These are phyloP conservation scores for Brenthis hecate DNA, from an alignment of 2,888 invertebrate species.

Conservation along the genomic window DNA sequence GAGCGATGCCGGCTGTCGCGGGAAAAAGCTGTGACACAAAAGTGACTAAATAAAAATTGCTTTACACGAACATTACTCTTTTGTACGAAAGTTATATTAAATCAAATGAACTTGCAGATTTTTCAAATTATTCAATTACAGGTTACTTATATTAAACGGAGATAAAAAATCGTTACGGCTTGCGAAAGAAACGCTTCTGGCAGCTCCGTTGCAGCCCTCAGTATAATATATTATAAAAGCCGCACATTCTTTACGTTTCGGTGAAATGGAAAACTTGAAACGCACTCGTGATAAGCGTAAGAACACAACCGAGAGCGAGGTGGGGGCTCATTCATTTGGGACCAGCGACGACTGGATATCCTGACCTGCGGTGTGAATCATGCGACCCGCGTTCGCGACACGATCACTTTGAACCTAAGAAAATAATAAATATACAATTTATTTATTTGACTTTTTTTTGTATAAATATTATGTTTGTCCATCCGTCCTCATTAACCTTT, in stretches of 20 bases:
- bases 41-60: too few species aligned
- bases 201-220: not conserved
- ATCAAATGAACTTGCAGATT: too few species aligned
- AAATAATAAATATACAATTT: not conserved
- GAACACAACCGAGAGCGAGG: conserved; percentile 25
- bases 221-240: not conserved
- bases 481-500: not conserved
- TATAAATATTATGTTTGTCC: not conserved
- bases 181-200: too few species aligned
- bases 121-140: too few species aligned
- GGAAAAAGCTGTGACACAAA: too few species aligned
- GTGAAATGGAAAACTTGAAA: conserved; percentile 19
- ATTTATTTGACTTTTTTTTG: too few species aligned
- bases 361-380: conserved; percentile 72
- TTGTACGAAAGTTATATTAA: too few species aligned
- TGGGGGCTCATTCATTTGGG: conserved; percentile 46
- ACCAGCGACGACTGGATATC: conserved; percentile 61
- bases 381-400: conserved; percentile 52
- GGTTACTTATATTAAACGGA: too few species aligned
- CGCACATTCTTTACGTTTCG: not conserved
- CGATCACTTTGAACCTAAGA: conserved; percentile 2
- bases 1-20: too few species aligned
- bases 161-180: too few species aligned
- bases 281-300: conserved; percentile 18
- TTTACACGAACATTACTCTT: too few species aligned